Evolutionary conservation across 2,797 vertebrate genomes (phyloP), one percentile per base, ranked within the genome.

Genomic region (Masticophis lateralis): DNA sequence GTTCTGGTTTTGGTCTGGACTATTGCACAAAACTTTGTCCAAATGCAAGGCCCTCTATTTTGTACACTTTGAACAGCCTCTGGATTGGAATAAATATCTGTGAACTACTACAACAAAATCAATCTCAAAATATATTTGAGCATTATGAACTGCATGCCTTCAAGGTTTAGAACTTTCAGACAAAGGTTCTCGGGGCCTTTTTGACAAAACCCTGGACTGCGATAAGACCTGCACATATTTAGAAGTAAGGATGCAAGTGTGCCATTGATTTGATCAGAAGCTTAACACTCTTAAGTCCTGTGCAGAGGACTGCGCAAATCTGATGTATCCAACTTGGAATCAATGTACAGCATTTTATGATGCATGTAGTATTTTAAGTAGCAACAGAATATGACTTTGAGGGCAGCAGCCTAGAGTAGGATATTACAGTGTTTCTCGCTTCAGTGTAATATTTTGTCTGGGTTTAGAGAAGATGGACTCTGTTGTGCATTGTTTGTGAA

Each of bases 401-500:
- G 96, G 95, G 96, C 94, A 87, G 95, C 94, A 96, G 96, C 96
- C 94, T 91, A 91, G 91, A 94, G 95, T 93, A 96, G 96, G 96
- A 94, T 92, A 94, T 92, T 93, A 94, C 94, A 87, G 95, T 96
- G 94, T 96, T 96, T 97, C 96, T 94, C 32, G 95, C 93, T 97
- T 96, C 94, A 95, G 63, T 96, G 94, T 95, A 94, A 88, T 95
- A 94, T 88, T 96, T 96, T 87, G 95, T 95, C 93, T 96, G 95
- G 96, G 93, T 95, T 93, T 94, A 91, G 91, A 96, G 95, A 95
- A 96, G 94, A 95, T 95, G 95, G 95, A 94, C 94, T 96, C 96
- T 95, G 95, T 95, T 90, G 91, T 96, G 97, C 96, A 96, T 97
- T 96, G 96, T 97, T 96, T 95, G 95, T 95, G 96, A 97, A 94